These are phyloP conservation scores for Calameuta filiformis DNA, from an alignment of 2,888 invertebrate species.

Conservation along the genomic window DNA sequence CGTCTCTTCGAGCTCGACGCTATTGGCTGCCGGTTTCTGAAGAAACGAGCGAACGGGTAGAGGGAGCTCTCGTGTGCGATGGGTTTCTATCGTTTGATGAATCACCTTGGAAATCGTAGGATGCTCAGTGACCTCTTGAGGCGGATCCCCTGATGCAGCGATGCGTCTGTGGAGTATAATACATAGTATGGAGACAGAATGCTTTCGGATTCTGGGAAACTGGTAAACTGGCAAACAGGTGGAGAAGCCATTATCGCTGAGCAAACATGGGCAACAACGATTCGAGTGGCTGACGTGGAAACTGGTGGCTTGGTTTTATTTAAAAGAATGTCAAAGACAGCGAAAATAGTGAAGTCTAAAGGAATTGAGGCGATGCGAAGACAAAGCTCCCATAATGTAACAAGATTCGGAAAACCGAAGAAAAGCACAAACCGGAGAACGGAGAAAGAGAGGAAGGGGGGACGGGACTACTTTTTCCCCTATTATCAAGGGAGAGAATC, in stretches of 20 bases:
- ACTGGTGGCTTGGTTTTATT: neutral
- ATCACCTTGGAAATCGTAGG: neutral
- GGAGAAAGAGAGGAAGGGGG: neutral
- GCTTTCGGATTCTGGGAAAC: neutral
- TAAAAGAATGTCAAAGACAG: neutral
- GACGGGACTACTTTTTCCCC: neutral
- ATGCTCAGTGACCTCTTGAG: neutral
- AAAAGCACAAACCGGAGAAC: too few relatives aligned
- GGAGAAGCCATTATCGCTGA: neutral
- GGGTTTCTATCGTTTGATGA: neutral
- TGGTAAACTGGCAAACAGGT: neutral
- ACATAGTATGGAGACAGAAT: neutral
- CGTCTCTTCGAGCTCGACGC: neutral
- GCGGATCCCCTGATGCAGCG: neutral
- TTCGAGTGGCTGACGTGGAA: neutral
- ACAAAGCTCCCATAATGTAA: neutral
- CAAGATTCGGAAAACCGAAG: neutral
- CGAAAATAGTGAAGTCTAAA: neutral
- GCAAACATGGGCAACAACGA: too few relatives aligned
- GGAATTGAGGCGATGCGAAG: neutral
- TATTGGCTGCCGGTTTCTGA: neutral
- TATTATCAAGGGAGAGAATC: neutral
- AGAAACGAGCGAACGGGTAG: neutral
- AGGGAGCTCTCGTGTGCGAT: neutral
- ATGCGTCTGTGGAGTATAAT: neutral